Percentiles rank a stretch among this genome's conserved stretches.
Evolutionary conservation across 2,113 vertebrate species (phyloP).

Genomic region (Cephalopholis sonnerati): DNA sequence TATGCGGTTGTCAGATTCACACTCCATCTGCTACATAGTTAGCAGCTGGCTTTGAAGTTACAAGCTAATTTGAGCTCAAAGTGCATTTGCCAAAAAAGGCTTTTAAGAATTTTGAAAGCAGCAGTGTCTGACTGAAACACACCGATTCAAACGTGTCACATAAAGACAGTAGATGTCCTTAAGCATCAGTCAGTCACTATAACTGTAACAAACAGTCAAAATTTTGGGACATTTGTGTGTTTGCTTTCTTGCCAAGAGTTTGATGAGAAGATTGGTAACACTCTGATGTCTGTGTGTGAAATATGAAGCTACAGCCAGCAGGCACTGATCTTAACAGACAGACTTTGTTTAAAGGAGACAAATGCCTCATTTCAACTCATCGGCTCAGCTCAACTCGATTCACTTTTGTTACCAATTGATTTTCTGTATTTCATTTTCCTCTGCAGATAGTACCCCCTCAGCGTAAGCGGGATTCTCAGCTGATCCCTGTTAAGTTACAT

Average conservation of each 20-base stretch:
- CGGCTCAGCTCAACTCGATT: neutral
- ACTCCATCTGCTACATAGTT: constrained; percentile 59
- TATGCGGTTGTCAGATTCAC: constrained; percentile 53
- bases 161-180: constrained; percentile 6
- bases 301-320: neutral
- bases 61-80: constrained; percentile 32
- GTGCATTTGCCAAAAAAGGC: neutral
- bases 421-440: neutral
- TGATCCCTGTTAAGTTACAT: neutral
- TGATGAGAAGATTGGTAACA: neutral
- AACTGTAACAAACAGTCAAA: neutral
- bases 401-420: neutral
- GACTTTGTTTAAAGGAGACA: too few species aligned
- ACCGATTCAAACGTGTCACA: neutral
- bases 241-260: neutral
- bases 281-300: neutral
- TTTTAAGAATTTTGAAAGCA: constrained; percentile 20
- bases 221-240: neutral
- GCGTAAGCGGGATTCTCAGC: neutral
- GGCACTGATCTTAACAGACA: neutral
- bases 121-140: neutral
- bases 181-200: neutral
- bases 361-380: neutral
- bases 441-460: neutral
- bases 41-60: constrained; percentile 56